Evolutionary conservation across 1,140 invertebrate species (phyloP).

Genomic region (Copidosoma floridanum): DNA sequence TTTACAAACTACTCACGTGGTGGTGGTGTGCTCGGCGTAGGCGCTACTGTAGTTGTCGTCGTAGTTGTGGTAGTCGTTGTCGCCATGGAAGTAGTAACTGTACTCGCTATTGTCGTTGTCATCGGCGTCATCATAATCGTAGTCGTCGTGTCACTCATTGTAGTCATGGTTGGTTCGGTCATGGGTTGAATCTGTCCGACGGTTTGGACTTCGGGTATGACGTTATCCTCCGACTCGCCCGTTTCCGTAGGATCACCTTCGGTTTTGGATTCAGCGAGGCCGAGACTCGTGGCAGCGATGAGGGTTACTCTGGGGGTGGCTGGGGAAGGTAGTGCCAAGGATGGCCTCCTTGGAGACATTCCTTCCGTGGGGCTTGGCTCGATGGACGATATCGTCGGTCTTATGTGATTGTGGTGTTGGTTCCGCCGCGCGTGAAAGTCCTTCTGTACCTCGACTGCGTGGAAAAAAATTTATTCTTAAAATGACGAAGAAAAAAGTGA

Average conservation of each 20-base stretch:
- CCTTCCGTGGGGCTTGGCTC: not conserved
- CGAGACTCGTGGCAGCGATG: slow-evolving; percentile 43
- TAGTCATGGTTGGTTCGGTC: slow-evolving; percentile 42
- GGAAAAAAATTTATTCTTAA: too few species aligned
- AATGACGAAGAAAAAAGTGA: too few species aligned
- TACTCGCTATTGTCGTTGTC: slow-evolving; percentile 35
- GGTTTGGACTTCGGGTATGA: slow-evolving; percentile 50
- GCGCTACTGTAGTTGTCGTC: slow-evolving; percentile 58
- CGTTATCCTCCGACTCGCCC: slow-evolving; percentile 45
- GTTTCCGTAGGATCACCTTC: slow-evolving; percentile 45
- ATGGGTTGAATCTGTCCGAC: slow-evolving; percentile 36
- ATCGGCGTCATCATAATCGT: slow-evolving; percentile 56
- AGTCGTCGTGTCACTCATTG: slow-evolving; percentile 60
- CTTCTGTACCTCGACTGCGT: slow-evolving; percentile 82
- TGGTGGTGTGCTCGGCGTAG: slow-evolving; percentile 67
- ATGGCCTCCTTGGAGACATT: not conserved
- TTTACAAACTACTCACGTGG: slow-evolving; percentile 62
- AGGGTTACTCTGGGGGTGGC: slow-evolving; percentile 48
- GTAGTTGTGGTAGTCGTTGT: slow-evolving; percentile 56
- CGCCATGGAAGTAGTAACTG: not conserved
- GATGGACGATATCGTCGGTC: not conserved
- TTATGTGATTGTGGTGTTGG: slow-evolving; percentile 38
- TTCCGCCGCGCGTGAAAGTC: slow-evolving; percentile 71
- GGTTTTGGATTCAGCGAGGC: slow-evolving; percentile 41
- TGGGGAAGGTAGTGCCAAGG: slow-evolving; percentile 46